Evolutionary conservation across 2,113 vertebrate species (phyloP).

Genomic region (Rhinolophus sinicus): DNA sequence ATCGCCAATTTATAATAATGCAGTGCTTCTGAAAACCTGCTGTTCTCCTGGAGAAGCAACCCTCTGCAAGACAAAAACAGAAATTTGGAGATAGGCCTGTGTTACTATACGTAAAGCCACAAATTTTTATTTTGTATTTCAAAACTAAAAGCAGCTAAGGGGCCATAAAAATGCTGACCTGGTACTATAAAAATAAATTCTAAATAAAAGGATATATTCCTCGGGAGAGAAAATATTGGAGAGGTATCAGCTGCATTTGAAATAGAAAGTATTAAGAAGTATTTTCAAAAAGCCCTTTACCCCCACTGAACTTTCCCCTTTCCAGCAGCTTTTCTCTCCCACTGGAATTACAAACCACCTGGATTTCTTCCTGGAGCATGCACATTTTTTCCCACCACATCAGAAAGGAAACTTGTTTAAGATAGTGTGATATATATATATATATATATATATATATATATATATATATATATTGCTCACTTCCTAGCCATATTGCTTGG

Average conservation of each 20-base stretch:
- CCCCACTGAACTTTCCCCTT: background rate
- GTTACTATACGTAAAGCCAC: constrained; percentile 32
- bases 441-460: background rate
- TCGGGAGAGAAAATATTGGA: constrained; percentile 45
- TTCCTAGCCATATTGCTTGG: background rate
- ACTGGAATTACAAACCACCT: constrained; percentile 47
- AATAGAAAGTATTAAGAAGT: constrained; percentile 36
- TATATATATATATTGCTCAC: background rate
- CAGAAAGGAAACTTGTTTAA: background rate
- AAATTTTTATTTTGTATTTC: constrained; percentile 46
- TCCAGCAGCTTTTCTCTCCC: background rate
- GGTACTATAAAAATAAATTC: constrained; percentile 60
- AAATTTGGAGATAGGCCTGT: background rate
- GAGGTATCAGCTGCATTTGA: constrained; percentile 1
- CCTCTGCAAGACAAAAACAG: constrained; percentile 87
- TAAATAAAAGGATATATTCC: constrained; percentile 64
- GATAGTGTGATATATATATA: too few relatives aligned
- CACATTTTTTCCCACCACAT: background rate
- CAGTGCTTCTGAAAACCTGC: constrained; percentile 95
- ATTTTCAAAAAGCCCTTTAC: constrained; percentile 19
- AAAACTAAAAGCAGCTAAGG: constrained; percentile 58
- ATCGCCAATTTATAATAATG: constrained; percentile 99
- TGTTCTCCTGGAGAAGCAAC: constrained; percentile 97
- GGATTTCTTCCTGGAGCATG: background rate
- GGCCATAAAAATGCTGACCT: constrained; percentile 57